Percentiles rank a stretch among this genome's conserved stretches.
These are phyloP conservation scores for Bradypus variegatus DNA, from an alignment of 2,797 vertebrate genomes.

Conservation along the genomic window DNA sequence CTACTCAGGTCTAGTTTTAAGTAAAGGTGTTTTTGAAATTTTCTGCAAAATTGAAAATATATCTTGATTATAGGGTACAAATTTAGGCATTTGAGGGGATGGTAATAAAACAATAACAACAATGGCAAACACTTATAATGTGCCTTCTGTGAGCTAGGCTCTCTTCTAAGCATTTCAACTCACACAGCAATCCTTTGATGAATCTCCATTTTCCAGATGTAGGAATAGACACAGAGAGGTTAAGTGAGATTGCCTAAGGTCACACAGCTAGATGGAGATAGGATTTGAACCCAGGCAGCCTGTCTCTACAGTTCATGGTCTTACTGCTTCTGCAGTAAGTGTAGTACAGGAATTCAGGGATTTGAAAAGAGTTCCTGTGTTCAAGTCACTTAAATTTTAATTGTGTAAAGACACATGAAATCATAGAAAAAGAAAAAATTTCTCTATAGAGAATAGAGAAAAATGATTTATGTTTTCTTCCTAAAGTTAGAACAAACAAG, in stretches of 20 bases:
- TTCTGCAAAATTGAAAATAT: neutral
- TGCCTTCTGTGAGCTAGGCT: neutral
- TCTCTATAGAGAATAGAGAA: too few relatives aligned
- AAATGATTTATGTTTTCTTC: neutral
- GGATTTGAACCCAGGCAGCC: neutral
- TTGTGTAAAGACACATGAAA: neutral
- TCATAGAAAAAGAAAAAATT: slow-evolving; percentile 1
- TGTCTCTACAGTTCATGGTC: neutral
- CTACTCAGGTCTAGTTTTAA: slow-evolving; percentile 1
- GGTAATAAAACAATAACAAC: slow-evolving; percentile 12
- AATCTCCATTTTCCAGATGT: slow-evolving; percentile 17
- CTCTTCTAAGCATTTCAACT: neutral
- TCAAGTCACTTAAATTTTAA: slow-evolving; percentile 27
- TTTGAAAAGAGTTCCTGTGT: slow-evolving; percentile 2
- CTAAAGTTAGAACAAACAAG: neutral
- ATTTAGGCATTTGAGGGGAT: neutral
- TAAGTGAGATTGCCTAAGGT: neutral
- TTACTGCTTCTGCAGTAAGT: neutral
- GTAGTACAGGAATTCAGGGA: neutral
- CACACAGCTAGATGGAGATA: neutral
- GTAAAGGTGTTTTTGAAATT: slow-evolving; percentile 40
- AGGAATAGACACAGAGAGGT: neutral
- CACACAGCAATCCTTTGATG: neutral
- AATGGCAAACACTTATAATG: neutral
- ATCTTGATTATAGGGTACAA: neutral